Evolutionary conservation across 2,113 vertebrate genomes (phyloP), one percentile per base, ranked within the genome.

Genomic region (Erythrocebus patas): DNA sequence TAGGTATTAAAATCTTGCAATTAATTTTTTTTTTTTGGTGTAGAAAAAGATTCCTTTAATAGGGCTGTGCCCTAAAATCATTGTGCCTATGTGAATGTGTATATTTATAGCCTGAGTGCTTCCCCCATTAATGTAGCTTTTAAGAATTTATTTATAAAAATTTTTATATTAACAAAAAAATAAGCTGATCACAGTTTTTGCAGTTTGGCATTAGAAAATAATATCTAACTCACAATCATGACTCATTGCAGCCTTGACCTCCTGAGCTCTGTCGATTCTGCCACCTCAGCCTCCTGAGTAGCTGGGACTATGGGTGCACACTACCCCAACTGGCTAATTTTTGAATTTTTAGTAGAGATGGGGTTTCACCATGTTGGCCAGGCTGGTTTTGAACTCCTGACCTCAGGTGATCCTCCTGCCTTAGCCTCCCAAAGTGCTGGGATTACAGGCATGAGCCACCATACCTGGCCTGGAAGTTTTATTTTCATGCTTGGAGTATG

Each of bases 161-260:
- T 66, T 91, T 87, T 50, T 95, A 25, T 57, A 70, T 72, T 96
- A 90, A 78, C 52, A 91, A 93, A 64, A 61, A 11, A 95, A 80
- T 61, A 93, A 78, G 22, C 50, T 45, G 27, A 66, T 95, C 38
- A 91, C 64, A 75, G n/a, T 35, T 40, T 52, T 86, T 97, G 4
- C 18, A 68, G n/a, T 79, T 92, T 95, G 59, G 64, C 66, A 17
- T 35, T 52, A 72, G 68, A 87, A 93, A 89, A 93, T 86, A 76
- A 14, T 86, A 79, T 32, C 57, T 81, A 48, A 22, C 61, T 64
- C 12, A 13, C 25, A 30, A 30, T 64, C 61, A 64, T 64, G 27
- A 12, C 12, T 64, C 12, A 13, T 64, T 64, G 61, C 25, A 64
- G 27, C 61, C 61, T 64, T 64, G 61, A 30, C 61, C 61, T 30